Evolutionary conservation across 2,797 vertebrate genomes (phyloP), one percentile per base, ranked within the genome.

Genomic region (Etheostoma perlongum): DNA sequence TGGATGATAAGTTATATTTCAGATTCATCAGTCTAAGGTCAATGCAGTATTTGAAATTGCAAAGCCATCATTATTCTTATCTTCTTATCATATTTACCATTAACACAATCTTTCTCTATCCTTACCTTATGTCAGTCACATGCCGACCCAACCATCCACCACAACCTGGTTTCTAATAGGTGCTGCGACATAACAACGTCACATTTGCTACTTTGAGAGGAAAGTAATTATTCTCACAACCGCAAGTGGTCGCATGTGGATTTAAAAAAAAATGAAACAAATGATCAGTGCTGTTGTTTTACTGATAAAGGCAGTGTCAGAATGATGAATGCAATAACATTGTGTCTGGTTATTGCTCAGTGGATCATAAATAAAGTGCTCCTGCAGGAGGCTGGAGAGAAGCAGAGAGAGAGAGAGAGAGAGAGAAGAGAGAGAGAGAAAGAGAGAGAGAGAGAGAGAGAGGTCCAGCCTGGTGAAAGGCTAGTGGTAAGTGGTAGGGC

Each of bases 401-500:
- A 23, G 16, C 23, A 27, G 23, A 55, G 64, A 65, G 25, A 51
- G 66, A 27, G 27, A 27, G 27, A 27, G 27, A 27, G 27, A 27
- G 27, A 27, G 36, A 36, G 33, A 36, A n/a, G n/a, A n/a, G n/a
- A n/a, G n/a, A n/a, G 33, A 59, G 76, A 67, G 27, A 51, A 48
- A 23, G 57, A 12, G 62, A 52, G n/a, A 67, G 21, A 47, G 51
- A 30, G 47, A 40, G 65, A 63, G 30, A 63, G 69, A 65, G 27
- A 46, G 66, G 55, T 55, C 64, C 47, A 66, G 58, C 57, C 82
- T 81, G 88, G 83, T 86, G 72, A 84, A 66, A 57, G 67, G 79
- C 83, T 71, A 67, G 75, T 84, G 81, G 62, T 67, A 58, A 89
- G 83, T 82, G 87, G 75, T 21, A 63, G 68, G 71, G 85, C 87